Evolutionary conservation across 1,140 invertebrate genomes (phyloP).

Genomic region (Heliconius hewitsoni): DNA sequence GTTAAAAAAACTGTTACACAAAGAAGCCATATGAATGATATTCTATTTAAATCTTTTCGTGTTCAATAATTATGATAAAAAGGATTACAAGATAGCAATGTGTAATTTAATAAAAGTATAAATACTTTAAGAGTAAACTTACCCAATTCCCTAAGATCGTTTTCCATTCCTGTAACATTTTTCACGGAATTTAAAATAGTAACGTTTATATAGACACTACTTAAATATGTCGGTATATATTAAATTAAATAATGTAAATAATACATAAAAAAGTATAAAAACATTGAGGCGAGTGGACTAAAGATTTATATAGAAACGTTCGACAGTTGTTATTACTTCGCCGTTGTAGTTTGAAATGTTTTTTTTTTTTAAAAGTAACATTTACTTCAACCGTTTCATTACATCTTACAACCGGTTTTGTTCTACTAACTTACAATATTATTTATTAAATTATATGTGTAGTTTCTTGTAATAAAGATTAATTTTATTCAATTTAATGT

Average conservation of each 20-base stretch:
- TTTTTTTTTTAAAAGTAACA: constrained; percentile 26
- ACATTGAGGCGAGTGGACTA: constrained; percentile 42
- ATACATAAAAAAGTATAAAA: constrained; percentile 22
- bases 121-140: constrained; percentile 27
- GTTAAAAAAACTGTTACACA: constrained; percentile 11
- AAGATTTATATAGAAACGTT: constrained; percentile 47
- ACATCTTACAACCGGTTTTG: background rate
- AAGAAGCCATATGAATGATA: constrained; percentile 9
- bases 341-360: constrained; percentile 54
- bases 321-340: constrained; percentile 40
- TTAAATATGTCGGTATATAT: constrained; percentile 20
- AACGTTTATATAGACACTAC: constrained; percentile 5
- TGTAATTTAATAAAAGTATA: constrained; percentile 31
- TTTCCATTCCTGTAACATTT: constrained; percentile 72
- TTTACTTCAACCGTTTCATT: constrained; percentile 10
- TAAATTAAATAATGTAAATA: constrained; percentile 29
- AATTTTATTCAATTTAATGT: background rate
- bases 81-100: background rate
- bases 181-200: constrained; percentile 25
- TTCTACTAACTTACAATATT: background rate
- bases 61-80: constrained; percentile 3
- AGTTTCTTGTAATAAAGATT: background rate
- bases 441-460: background rate
- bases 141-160: constrained; percentile 70
- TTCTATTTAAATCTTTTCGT: constrained; percentile 10